Evolutionary conservation across 2,888 invertebrate species (phyloP).

Genomic region (Agonopterix heracliana): DNA sequence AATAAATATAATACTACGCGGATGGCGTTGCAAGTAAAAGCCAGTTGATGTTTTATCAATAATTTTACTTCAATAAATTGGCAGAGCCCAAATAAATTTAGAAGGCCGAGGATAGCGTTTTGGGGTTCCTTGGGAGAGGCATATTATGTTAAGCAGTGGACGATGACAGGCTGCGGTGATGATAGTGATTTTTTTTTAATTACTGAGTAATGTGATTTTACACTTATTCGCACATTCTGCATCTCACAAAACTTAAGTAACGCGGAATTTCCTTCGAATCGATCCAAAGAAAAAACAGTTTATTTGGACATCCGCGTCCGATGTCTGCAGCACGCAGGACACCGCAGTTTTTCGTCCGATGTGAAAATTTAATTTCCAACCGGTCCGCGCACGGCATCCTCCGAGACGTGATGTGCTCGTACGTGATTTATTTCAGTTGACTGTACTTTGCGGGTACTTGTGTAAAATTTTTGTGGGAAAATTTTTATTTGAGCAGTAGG

Average conservation of each 20-base stretch:
- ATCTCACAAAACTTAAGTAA: not conserved
- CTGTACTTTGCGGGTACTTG: conserved; percentile 6
- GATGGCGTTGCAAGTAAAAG: no score
- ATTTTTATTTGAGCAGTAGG: no score
- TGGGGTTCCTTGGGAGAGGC: no score
- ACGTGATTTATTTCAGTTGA: conserved; percentile 16
- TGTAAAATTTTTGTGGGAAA: not conserved
- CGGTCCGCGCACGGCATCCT: conserved; percentile 1
- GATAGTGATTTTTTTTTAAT: not conserved
- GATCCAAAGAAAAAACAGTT: not conserved
- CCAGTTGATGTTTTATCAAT: no score
- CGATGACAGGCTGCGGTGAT: not conserved
- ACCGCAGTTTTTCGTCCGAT: conserved; percentile 4
- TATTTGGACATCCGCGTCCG: no score
- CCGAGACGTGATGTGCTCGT: conserved; percentile 13
- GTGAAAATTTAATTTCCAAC: conserved; percentile 13
- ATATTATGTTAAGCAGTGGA: no score
- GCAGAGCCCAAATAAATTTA: no score
- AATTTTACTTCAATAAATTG: no score
- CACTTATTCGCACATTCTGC: no score
- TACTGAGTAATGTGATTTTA: no score
- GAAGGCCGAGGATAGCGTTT: no score
- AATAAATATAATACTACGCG: no score
- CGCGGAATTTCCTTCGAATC: not conserved
- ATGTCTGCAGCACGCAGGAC: conserved; percentile 6